Evolutionary conservation across 2,888 invertebrate species (phyloP), one percentile per base, ranked within the genome.

Genomic region (Leptopilina myrica): DNA sequence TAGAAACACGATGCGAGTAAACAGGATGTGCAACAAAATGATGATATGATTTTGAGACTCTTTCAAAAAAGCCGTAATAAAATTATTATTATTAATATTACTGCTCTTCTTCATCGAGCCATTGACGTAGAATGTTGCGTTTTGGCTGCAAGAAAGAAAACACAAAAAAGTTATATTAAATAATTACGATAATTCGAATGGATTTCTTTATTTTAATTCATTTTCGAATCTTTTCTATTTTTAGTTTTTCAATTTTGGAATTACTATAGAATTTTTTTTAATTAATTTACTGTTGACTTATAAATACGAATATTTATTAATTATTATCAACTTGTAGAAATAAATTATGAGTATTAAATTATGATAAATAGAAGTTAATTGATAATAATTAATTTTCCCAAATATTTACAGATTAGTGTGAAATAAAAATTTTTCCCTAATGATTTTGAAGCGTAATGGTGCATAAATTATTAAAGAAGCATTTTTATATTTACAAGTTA

Each of bases 71-170:
- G 15, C n/a, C 40, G 43, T 73, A 53, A 73, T 82, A 73, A 82
- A 73, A 81, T 80, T 69, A 64, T 84, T 69, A 64, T 84, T 82
- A 14, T 82, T 79, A 20, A 20, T 79, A 77, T 82, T 82, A 79
- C 76, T 86, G 78, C 79, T 85, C 83, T 78, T 83, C 82, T 77
- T 86, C 87, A 78, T 89, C 86, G 84, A 89, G 84, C 91, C 91
- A 92, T 86, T 90, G 86, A 65, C 87, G 86, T 83, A 92, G 84
- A 76, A 90, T 86, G 78, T 89, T 87, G 79, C 81, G 89, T 84
- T 87, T 90, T 79, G 87, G 88, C 91, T 91, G 89, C 69, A 89
- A 90, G 79, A 81, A 82, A 40, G 79, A 66, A 80, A 76, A 49
- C 33, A 59, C n/a, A 59, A 59, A 59, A 4, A 59, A n/a, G n/a